Evolutionary conservation across 1,140 invertebrate genomes (phyloP), one percentile per base, ranked within the genome.

Genomic region (Neuroterus valhalla): DNA sequence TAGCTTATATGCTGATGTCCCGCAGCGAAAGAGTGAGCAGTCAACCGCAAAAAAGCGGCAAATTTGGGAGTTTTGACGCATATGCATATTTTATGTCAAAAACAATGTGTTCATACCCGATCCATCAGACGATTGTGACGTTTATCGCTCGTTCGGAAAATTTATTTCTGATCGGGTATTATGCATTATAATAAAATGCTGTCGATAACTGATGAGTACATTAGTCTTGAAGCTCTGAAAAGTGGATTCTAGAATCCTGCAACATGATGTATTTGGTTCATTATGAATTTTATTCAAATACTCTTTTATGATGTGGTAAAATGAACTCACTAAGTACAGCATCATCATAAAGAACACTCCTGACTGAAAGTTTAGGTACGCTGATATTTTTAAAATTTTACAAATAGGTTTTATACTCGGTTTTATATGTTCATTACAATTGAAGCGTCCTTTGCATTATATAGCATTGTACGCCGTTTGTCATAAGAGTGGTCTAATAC

Each of bases 131-230:
- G 44, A 70, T 26, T 17, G 31, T 31, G 72, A 68, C 76, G 31
- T 78, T 78, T 74, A 78, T 70, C 23, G 69, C 19, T 68, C 55
- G 69, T 78, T 78, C 71, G 66, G 66, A 50, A 44, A 77, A 68
- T 73, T 68, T 31, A 48, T 23, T 46, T 26, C 19, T 45, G 4
- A 15, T 26, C 23, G 23, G 31, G n/a, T 62, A 62, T 62, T 62
- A 26, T 14, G 12, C 23, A 62, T 38, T 62, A 62, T 62, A 62
- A 62, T 48, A 19, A 48, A 48, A 48, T 26, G 55, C 31, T 38
- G 31, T 38, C 26, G 31, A 62, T 62, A 38, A 15, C 3, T 62
- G 23, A 62, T 26, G 21, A 48, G n/a, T 17, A 17, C 17, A 48
- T 48, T 48, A 48, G 17, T 8, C 8, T 48, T n/a, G 17, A 19